Evolutionary conservation across 2,888 invertebrate genomes (phyloP).

Genomic region (Pachycephus smyrnensis): DNA sequence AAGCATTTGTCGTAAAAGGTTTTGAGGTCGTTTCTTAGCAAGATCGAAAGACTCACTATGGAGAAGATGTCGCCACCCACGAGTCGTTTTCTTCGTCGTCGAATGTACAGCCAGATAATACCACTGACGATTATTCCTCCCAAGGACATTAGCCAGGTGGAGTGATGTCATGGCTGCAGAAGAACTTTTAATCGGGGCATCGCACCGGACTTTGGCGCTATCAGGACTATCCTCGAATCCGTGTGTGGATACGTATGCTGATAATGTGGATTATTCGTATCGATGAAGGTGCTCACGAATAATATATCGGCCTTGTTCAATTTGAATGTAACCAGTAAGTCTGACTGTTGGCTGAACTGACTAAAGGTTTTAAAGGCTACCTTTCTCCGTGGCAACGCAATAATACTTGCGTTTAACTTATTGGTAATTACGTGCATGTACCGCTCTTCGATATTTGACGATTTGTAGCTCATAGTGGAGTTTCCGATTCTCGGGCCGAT

Average conservation of each 20-base stretch:
- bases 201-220: background rate
- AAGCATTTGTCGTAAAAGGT: background rate
- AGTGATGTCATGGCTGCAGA: background rate
- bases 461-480: background rate
- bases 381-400: background rate
- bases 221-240: background rate
- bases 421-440: background rate
- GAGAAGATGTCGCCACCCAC: background rate
- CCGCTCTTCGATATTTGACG: background rate
- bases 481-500: background rate
- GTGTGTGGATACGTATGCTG: background rate
- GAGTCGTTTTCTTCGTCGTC: background rate
- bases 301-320: background rate
- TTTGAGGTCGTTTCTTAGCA: background rate
- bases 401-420: background rate
- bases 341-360: background rate
- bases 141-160: background rate
- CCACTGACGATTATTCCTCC: background rate
- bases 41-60: background rate
- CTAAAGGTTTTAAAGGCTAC: background rate
- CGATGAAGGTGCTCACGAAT: background rate
- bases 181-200: background rate
- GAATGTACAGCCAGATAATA: background rate
- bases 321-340: background rate
- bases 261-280: background rate